Base-by-base conservation (phyloP, 2,797 vertebrate species). In the Poecilia picta region DNA sequence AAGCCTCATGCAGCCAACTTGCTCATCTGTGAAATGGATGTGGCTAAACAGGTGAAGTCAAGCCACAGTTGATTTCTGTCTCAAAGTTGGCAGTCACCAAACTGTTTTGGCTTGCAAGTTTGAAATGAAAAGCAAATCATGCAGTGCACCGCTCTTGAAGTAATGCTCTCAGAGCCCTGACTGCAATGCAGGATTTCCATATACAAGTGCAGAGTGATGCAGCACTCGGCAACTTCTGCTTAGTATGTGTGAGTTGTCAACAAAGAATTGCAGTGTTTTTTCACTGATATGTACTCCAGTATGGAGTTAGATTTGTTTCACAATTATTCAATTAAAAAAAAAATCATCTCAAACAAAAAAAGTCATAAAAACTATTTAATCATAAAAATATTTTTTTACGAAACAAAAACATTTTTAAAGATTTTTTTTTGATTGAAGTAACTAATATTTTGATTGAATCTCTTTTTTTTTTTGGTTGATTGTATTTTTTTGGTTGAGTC, bases 151-250 rank as follows among this genome's bases (percentile, higher is more conserved):
- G 39, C 20, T 12, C 36, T 68, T 43, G 10, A 20, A 43, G 39
- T 43, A 25, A 25, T 43, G 66, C 20, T 12, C 66, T 68, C 33
- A 68, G 66, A 41, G 39, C 18, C 23, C 39, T 3, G 11, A 43
- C 66, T n/a, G 66, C 66, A 68, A 68, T 68, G 66, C 39, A 33
- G 66, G 39, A 68, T 68, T 68, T 68, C 33, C 36, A 68, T 68
- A 68, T 25, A 25, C 20, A 68, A 43, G 20, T 68, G 23, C 39
- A 68, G 2, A 68, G 66, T 12, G 36, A 41, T 1, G 36, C 64
- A 41, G 64, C 64, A 41, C 64, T 68, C 64, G 41, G 18, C 39
- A 25, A 43, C 64, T 43, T 41, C 64, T 25, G 23, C 36, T 66
- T 4, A 25, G 20, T 68, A 4, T 41, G 4, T 68, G 64, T 25